Evolutionary conservation across 2,888 invertebrate genomes (phyloP), one percentile per base, ranked within the genome.

Genomic region (Nebria brevicollis): DNA sequence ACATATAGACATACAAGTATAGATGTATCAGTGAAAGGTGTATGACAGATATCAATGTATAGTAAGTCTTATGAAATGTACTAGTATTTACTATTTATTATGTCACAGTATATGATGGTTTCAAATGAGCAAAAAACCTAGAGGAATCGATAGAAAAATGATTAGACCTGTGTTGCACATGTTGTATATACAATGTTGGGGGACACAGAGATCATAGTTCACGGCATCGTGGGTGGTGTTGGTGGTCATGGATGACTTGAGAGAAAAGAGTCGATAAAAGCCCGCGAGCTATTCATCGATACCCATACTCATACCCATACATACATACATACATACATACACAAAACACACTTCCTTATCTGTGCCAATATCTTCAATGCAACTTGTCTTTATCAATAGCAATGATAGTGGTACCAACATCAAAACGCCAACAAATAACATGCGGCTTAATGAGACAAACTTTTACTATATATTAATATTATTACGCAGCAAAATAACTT

Each of bases 1-100:
- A 25, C 20, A 11, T 68, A 43, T 1, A 43, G 43, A 54, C 54
- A 13, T 54, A 34, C 5, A 66, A 66, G 66, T 66, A 13, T 20
- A 20, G 10, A 70, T 70, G 25, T 70, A 34, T 66, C 73, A 78
- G 78, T 66, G 41, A 77, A 68, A 78, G 78, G 78, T 78, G 66
- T 78, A 72, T 78, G 78, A 78, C 78, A 78, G 78, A 78, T 78
- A 78, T 78, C 78, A 78, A 72, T 54, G 8, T 54, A 34, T 34
- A 34, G 2, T 34, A 34, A 34, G 5, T 54, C 2, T 54, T 54
- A 54, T 54, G 54, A 54, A 54, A 54, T 54, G 54, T 54, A 13
- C 13, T 6, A 54, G 1, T 54, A 54, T 54, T 54, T 54, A 13
- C 54, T 13, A 1, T 54, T 54, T 54, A 54, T 54, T 54, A 13